Conservation (phyloP, 2,113 vertebrate genomes). For the Ciconia boyciana region DNA sequence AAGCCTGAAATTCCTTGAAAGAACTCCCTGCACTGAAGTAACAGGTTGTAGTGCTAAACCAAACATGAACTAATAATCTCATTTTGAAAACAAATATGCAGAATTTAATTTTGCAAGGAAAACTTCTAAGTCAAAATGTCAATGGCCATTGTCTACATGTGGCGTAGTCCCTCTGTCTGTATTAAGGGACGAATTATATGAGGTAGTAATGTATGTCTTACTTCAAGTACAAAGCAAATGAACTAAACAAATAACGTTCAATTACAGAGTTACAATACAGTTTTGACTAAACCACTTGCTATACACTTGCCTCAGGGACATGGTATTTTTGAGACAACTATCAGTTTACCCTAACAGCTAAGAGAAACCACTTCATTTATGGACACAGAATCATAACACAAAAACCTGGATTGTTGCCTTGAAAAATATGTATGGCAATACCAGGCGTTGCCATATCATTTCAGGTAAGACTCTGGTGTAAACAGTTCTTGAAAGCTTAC, state of each 20-base stretch:
- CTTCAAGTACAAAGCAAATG: background rate
- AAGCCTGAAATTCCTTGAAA: background rate
- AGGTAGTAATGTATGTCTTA: background rate
- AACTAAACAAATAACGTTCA: background rate
- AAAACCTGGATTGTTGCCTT: background rate
- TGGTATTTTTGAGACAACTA: background rate
- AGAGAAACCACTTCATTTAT: background rate
- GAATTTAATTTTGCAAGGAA: background rate
- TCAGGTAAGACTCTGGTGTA: background rate
- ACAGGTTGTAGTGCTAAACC: background rate
- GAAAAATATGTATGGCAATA: background rate
- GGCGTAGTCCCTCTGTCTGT: background rate
- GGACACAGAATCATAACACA: background rate
- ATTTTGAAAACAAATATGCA: background rate
- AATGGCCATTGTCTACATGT: background rate
- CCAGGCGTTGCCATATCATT: background rate
- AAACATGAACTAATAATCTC: background rate
- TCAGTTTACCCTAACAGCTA: background rate
- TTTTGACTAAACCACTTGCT: background rate
- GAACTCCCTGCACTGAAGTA: rapidly evolving
- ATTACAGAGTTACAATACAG: background rate
- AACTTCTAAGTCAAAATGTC: background rate
- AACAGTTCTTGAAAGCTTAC: background rate
- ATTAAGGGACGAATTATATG: background rate
- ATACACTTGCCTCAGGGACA: background rate